Conservation (phyloP, 1,140 invertebrate genomes). For the Drosophila watanabei region DNA sequence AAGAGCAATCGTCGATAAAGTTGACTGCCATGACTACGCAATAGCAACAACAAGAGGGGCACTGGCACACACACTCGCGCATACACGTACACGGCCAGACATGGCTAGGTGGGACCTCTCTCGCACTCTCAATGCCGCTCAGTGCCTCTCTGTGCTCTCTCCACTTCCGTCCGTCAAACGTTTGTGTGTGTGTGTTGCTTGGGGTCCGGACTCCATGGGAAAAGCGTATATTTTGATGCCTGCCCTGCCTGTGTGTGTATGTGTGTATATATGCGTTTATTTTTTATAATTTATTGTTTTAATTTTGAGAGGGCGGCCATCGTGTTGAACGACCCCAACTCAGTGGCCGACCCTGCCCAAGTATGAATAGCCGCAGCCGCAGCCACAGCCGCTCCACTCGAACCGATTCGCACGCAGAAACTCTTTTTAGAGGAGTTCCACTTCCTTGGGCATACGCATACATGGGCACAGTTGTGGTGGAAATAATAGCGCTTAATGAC, state of each 20-base stretch:
- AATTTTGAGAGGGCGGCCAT: constrained; percentile 66
- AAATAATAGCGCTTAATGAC: constrained; percentile 29
- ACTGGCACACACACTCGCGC: constrained; percentile 36
- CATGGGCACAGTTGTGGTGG: constrained; percentile 36
- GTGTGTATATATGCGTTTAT: constrained; percentile 45
- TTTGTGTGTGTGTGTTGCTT: constrained; percentile 40
- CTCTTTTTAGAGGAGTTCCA: constrained; percentile 25
- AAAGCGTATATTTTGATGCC: constrained; percentile 57
- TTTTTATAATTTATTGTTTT: constrained; percentile 78
- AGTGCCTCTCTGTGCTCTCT: constrained; percentile 45
- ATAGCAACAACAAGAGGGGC: constrained; percentile 76
- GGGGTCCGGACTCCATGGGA: constrained; percentile 41
- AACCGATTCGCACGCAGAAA: constrained; percentile 26
- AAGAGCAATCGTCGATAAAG: constrained; percentile 75
- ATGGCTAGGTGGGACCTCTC: constrained; percentile 45
- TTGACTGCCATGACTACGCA: constrained; percentile 82
- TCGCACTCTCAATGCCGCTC: constrained; percentile 43
- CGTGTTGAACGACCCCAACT: constrained; percentile 32
- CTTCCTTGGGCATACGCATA: constrained; percentile 31
- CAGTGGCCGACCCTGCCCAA: constrained; percentile 25
- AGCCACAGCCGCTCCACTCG: constrained; percentile 9
- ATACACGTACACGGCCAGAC: constrained; percentile 13
- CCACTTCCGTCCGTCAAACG: constrained; percentile 38
- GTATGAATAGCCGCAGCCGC: constrained; percentile 9
- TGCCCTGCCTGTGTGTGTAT: constrained; percentile 8